Percentiles rank a stretch among this genome's conserved stretches.
phyloP scores from a whole-genome alignment of 2,797 vertebrate genomes.

The Mallotus villosus region DNA sequence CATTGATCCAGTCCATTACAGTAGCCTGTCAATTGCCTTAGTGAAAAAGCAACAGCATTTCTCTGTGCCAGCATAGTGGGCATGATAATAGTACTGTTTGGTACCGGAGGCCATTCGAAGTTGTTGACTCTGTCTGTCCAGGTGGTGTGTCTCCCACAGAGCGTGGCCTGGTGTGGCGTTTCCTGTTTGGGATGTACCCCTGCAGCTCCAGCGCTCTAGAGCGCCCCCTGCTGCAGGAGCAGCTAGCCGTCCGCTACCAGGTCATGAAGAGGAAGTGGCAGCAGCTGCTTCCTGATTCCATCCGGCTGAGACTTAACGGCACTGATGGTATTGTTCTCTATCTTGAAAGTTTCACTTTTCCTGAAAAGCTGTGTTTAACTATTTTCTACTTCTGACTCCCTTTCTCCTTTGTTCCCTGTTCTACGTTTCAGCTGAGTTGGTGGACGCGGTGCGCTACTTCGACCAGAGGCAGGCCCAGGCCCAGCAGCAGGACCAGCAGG shows the following conservation, averaged over 20 bases:
- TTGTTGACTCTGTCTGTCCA: conserved; percentile 34
- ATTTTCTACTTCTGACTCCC: not conserved
- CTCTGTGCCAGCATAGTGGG: too few relatives aligned
- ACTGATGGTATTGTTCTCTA: conserved; percentile 64
- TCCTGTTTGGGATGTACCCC: conserved; percentile 82
- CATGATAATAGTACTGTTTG: too few relatives aligned
- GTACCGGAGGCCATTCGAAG: not conserved
- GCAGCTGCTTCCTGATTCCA: conserved; percentile 64
- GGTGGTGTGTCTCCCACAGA: conserved; percentile 74
- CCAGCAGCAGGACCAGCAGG: conserved; percentile 53
- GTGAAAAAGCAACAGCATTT: not conserved
- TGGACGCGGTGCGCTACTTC: conserved; percentile 72
- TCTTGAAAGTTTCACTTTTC: not conserved
- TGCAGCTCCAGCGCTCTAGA: conserved; percentile 78
- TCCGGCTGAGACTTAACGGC: conserved; percentile 72
- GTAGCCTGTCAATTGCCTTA: not conserved
- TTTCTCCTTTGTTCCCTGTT: not conserved
- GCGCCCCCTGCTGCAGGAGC: conserved; percentile 74
- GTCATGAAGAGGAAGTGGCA: conserved; percentile 83
- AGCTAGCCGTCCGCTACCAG: conserved; percentile 72
- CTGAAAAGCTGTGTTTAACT: not conserved
- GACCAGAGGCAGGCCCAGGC: conserved; percentile 66
- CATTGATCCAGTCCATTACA: not conserved
- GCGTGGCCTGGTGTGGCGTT: conserved; percentile 78
- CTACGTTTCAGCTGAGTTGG: conserved; percentile 66